phyloP scores from a whole-genome alignment of 2,797 vertebrate genomes.

The Semaprochilodus insignis region DNA sequence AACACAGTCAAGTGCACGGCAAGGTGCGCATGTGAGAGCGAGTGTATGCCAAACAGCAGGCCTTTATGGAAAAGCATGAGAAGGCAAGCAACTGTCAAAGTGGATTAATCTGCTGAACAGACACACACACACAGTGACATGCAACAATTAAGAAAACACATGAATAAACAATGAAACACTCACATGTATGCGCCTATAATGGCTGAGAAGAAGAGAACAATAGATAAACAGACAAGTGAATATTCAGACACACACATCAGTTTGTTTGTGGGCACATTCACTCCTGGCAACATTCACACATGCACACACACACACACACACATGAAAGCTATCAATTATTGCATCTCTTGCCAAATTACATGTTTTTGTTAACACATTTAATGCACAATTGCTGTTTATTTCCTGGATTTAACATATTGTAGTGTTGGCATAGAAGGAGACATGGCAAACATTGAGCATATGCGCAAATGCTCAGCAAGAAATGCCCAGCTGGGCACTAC shows the following conservation, averaged over 20 bases:
- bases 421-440: no score
- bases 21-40: background rate
- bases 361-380: background rate
- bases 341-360: no score
- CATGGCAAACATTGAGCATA: no score
- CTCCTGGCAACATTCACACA: background rate
- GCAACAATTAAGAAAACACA: background rate
- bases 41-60: background rate
- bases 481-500: no score
- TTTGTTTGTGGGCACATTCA: no score
- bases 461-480: no score
- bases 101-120: background rate
- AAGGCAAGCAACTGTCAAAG: background rate
- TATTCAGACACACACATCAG: background rate
- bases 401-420: no score
- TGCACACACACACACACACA: background rate
- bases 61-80: background rate
- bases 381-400: no score
- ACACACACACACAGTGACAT: conserved; percentile 8
- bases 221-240: background rate
- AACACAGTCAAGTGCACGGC: conserved; percentile 64
- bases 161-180: background rate
- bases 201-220: background rate
- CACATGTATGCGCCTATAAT: background rate
- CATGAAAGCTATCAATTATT: no score